Evolutionary conservation across 1,140 invertebrate genomes (phyloP), one percentile per base, ranked within the genome.

Genomic region (Drosophila kikkawai): DNA sequence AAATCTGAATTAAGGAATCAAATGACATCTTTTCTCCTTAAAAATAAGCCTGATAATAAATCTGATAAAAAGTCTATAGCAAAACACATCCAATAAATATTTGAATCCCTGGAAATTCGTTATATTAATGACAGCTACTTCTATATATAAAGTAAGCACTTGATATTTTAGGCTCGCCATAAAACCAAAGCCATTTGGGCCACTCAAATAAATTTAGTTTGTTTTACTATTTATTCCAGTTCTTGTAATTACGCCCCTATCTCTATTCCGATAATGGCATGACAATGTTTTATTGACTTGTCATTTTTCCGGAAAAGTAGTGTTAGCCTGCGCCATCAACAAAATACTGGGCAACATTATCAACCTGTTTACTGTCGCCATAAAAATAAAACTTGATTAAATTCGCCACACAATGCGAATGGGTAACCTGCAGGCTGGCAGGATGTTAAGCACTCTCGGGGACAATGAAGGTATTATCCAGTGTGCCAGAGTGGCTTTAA

Each of bases 401-500:
- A 45, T 37, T 60, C 57, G 12, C 44, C 70, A 57, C 75, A 77
- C 67, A 64, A 76, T 67, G 34, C 67, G 47, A 41, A 53, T 39
- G 69, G 45, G 51, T 47, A 42, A 41, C 69, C 63, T 32, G 42
- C 44, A 34, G 73, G 34, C 58, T 39, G n/a, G 44, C 65, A 39
- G 53, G 47, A 15, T 39, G 53, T 58, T 44, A 44, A 53, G 73
- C 37, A 64, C 74, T 57, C 53, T 55, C 61, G 55, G 34, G 63
- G 34, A 67, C 53, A 76, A 58, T 67, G 63, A 44, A 37, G 61
- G 73, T 42, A 76, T 76, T 76, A 47, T 76, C 34, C 34, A 51
- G 44, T 75, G 44, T 71, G 70, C 63, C 67, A 22, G 66, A 82
- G 70, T 87, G 79, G 60, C 53, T 82, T 81, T 75, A 86, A 86